Evolutionary conservation across 2,888 invertebrate species (phyloP).

Genomic region (Sinelater perroti): DNA sequence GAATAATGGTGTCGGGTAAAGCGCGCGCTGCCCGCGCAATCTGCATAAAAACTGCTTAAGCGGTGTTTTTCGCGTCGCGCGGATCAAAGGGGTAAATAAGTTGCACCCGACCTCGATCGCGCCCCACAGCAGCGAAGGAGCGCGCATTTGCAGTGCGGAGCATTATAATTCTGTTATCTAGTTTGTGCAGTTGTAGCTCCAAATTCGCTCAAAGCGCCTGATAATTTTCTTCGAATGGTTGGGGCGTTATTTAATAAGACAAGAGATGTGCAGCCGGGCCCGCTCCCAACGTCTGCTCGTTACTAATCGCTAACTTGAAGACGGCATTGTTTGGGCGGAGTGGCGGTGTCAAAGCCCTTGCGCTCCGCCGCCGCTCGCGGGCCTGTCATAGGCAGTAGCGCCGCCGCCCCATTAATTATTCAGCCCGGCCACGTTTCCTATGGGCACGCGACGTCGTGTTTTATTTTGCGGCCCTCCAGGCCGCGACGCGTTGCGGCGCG

Average conservation of each 20-base stretch:
- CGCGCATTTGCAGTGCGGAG: conserved; percentile 7
- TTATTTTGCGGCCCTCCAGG: conserved; percentile 23
- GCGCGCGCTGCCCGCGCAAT: not conserved
- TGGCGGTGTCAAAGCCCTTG: conserved; percentile 36
- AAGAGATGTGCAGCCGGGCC: conserved; percentile 31
- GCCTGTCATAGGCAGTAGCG: conserved; percentile 23
- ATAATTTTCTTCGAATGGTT: conserved; percentile 30
- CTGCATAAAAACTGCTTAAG: not conserved
- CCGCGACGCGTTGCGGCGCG: conserved; percentile 3
- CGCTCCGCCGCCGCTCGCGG: conserved; percentile 10
- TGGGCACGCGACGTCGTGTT: conserved; percentile 30
- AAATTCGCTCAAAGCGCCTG: conserved; percentile 22
- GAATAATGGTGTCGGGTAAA: not conserved
- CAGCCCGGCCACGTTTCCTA: conserved; percentile 22
- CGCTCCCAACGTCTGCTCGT: conserved; percentile 37
- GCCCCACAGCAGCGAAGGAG: not conserved
- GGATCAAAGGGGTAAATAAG: not conserved
- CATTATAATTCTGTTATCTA: conserved; percentile 19
- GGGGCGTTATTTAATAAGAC: conserved; percentile 32
- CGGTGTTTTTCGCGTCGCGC: not conserved
- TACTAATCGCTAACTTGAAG: conserved; percentile 41
- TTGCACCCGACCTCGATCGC: no score
- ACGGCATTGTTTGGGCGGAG: conserved; percentile 45
- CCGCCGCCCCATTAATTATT: conserved; percentile 32
- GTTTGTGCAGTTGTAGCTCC: conserved; percentile 18